Conservation (phyloP, 30 jellyfish, hydroid and myxozoan genomes). For the Hydractinia echinata region DNA sequence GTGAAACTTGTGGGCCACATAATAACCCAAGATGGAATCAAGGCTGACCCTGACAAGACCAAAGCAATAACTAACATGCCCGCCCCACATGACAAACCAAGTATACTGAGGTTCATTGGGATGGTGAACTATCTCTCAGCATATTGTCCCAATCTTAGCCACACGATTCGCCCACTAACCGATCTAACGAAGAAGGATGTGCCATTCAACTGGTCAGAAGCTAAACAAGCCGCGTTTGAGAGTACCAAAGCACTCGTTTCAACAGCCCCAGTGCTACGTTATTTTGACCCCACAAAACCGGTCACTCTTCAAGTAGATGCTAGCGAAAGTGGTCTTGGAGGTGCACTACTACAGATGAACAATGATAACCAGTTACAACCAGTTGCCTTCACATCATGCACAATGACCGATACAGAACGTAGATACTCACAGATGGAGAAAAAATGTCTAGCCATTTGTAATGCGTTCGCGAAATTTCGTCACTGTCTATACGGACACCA, state of each 20-base stretch:
- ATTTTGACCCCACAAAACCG: neutral
- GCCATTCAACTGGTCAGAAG: constrained; percentile 1
- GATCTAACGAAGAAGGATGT: neutral
- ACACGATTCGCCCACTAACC: neutral
- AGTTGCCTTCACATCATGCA: constrained; percentile 41
- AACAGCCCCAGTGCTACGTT: neutral
- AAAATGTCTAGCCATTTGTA: neutral
- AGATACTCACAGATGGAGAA: constrained; percentile 2
- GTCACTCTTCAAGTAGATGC: no score
- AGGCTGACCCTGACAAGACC: neutral
- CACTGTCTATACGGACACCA: constrained; percentile 30
- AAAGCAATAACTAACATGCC: constrained; percentile 2
- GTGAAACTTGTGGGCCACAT: neutral
- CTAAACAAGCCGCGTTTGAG: constrained; percentile 11
- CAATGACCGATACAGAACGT: constrained; percentile 21
- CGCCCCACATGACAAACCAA: constrained; percentile 6
- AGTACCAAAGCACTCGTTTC: constrained; percentile 9
- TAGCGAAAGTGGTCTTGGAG: no score
- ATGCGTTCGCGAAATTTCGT: constrained; percentile 25
- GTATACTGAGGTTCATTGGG: constrained; percentile 1
- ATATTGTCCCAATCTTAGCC: neutral
- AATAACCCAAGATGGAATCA: neutral
- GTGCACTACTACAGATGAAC: neutral
- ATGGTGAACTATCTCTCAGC: neutral
- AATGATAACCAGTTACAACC: neutral